Evolutionary conservation across 1,140 invertebrate genomes (phyloP).

Genomic region (Drosophila nannoptera): DNA sequence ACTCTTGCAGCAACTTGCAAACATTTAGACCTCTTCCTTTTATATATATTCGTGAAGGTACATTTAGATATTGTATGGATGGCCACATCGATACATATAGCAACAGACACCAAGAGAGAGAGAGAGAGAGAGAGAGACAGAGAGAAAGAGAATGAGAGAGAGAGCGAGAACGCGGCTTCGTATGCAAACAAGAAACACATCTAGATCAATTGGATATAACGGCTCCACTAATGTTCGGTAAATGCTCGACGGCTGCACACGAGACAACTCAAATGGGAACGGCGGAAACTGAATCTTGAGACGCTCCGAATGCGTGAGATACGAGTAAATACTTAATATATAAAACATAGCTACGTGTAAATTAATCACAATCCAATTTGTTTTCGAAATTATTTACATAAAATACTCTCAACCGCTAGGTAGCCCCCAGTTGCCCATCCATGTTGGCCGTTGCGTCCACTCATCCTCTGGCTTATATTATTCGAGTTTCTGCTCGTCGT

Average conservation of each 20-base stretch:
- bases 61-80: conserved; percentile 41
- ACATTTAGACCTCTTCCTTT: conserved; percentile 22
- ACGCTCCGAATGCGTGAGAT: conserved; percentile 21
- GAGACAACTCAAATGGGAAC: conserved; percentile 9
- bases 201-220: conserved; percentile 45
- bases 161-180: conserved; percentile 28
- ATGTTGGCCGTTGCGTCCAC: conserved; percentile 2
- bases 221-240: conserved; percentile 23
- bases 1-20: conserved; percentile 13
- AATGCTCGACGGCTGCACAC: conserved; percentile 18
- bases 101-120: conserved; percentile 39
- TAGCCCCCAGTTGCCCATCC: conserved; percentile 11
- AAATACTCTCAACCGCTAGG: conserved; percentile 52
- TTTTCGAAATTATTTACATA: conserved; percentile 67
- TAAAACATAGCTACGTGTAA: conserved; percentile 69
- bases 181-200: conserved; percentile 57
- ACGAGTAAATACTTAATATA: conserved; percentile 58
- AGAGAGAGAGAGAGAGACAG: not conserved
- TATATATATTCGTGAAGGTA: conserved; percentile 21
- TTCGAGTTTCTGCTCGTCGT: no score
- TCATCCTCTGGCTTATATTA: conserved; percentile 8
- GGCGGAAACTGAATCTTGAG: conserved; percentile 16
- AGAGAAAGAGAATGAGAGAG: conserved; percentile 17
- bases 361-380: conserved; percentile 72
- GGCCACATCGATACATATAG: conserved; percentile 30